Conservation (phyloP, 2,888 invertebrate genomes). For the Bugulina stolonifera region DNA sequence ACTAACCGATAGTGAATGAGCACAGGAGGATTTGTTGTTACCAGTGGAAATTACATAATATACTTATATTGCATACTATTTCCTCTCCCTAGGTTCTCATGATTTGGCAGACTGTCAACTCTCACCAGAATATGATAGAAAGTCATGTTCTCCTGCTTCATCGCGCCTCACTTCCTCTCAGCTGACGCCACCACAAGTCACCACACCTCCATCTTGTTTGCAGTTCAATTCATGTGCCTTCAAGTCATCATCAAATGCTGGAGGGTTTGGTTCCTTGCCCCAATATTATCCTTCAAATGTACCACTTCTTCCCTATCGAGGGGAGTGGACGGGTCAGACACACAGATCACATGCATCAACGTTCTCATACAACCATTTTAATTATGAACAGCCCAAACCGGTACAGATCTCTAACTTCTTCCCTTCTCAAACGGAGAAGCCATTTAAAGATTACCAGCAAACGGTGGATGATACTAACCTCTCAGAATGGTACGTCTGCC, state of each 20-base stretch:
- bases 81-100: too few relatives aligned
- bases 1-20: too few relatives aligned
- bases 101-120: too few relatives aligned
- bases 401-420: background rate
- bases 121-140: background rate
- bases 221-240: constrained; percentile 19
- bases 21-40: too few relatives aligned
- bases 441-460: constrained; percentile 1
- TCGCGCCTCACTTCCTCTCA: background rate
- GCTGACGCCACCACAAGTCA: background rate
- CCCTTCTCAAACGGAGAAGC: background rate
- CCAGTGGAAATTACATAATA: too few relatives aligned
- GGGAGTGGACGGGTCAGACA: background rate
- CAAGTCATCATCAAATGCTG: background rate
- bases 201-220: background rate
- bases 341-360: constrained; percentile 24
- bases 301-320: background rate
- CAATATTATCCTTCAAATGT: constrained; percentile 20
- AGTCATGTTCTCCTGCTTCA: constrained; percentile 5
- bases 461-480: constrained; percentile 58
- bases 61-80: too few relatives aligned
- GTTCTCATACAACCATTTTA: constrained; percentile 29
- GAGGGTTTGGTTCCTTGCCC: background rate
- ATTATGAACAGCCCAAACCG: constrained; percentile 16
- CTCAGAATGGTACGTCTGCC: constrained; percentile 76